Conservation (phyloP, 2,797 vertebrate genomes). For the Corythornis leucogaster region DNA sequence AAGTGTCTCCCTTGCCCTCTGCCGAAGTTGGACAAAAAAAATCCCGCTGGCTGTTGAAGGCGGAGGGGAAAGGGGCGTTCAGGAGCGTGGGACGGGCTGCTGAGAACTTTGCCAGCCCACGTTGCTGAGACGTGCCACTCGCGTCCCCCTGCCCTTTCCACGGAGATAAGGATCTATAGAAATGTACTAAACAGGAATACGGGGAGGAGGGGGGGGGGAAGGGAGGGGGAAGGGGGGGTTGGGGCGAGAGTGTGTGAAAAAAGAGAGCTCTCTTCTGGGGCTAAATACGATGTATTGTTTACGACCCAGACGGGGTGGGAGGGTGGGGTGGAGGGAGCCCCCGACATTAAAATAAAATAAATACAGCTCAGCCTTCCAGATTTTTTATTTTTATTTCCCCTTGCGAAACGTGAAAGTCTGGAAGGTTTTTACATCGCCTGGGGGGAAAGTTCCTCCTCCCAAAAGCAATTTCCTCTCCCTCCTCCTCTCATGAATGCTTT, state of each 20-base stretch:
- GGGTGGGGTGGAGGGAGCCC: neutral
- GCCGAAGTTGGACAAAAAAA: conserved; percentile 1
- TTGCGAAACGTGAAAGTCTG: conserved; percentile 66
- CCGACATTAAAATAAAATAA: conserved; percentile 62
- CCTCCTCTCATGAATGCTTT: conserved; percentile 34
- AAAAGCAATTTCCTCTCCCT: conserved; percentile 52
- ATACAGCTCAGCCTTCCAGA: conserved; percentile 34
- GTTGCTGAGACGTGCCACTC: neutral
- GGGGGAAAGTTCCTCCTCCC: conserved; percentile 62
- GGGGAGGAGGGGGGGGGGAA: too few species aligned
- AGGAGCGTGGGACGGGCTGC: neutral
- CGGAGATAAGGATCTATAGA: conserved; percentile 31
- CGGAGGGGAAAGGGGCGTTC: neutral
- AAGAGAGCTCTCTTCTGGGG: conserved; percentile 24
- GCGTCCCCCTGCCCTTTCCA: conserved; percentile 3
- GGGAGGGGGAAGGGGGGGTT: neutral
- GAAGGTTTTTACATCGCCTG: conserved; percentile 68
- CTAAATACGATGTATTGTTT: conserved; percentile 36
- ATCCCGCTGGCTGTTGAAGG: neutral
- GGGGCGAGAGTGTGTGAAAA: neutral
- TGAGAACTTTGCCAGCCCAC: neutral
- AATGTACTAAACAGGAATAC: conserved; percentile 40
- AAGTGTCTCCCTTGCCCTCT: conserved; percentile 1
- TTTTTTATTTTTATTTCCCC: conserved; percentile 69
- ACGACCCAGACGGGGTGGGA: neutral